Base-by-base conservation (phyloP, 1,140 invertebrate species). In the Drosophila nigrodunni region DNA sequence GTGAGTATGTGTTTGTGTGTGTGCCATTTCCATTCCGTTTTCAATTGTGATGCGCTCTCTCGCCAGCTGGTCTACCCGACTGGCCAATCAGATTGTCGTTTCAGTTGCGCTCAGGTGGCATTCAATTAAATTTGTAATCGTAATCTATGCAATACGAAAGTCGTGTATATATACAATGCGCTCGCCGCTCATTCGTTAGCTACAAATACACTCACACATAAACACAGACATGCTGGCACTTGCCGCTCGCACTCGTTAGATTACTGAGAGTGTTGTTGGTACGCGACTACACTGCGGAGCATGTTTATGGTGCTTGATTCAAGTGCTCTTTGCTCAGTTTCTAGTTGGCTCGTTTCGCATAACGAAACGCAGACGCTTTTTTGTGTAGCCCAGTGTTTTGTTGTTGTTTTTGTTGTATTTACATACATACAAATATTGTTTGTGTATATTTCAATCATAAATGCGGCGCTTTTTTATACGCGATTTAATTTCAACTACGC, bases 81-180 rank as follows among this genome's bases (percentile, higher is more conserved):
- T 80, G 66, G 62, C 83, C 83, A 87, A 87, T 87, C 83, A 52
- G 83, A 87, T 74, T 66, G 77, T 13, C 49, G 80, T 76, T 78
- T 68, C 79, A 65, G 44, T 57, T 60, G 55, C 59, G 65, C 81
- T 75, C 76, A 87, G 82, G 82, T 87, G 77, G 79, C 65, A 85
- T 85, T 85, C 82, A 88, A 88, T 88, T 82, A 88, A 88, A 82
- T 74, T 77, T 80, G 83, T 88, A 82, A 88, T 88, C 83, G 77
- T 81, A 80, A 88, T 79, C 83, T 74, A 87, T 80, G 69, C 73
- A 82, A 74, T 83, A 75, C 77, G 18, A 66, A 65, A 71, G 52
- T 52, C 44, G 44, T 79, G 68, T 69, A 41, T 77, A 55, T 76
- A 54, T 69, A 68, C 49, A 70, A 65, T 78, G 65, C 68, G 61